phyloP scores from a whole-genome alignment of 30 jellyfish, hydroid and myxozoan species.

The Mastigias papua region DNA sequence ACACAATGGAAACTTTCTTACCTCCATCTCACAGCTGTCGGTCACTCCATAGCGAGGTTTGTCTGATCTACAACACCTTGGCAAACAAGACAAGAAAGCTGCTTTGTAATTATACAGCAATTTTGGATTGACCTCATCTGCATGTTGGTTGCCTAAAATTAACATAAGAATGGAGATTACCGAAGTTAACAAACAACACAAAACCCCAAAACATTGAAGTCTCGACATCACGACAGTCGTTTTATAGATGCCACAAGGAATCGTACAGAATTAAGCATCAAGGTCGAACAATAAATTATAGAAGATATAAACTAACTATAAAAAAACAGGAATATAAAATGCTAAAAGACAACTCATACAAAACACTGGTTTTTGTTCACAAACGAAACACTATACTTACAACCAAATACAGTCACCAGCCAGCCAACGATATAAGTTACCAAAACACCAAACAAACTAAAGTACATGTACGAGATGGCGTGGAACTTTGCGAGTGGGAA shows the following conservation, averaged over 20 bases:
- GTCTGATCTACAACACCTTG: slow-evolving; percentile 23
- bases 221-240: too few relatives aligned
- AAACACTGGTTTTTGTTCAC: neutral
- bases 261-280: too few relatives aligned
- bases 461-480: slow-evolving; percentile 48
- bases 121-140: slow-evolving; percentile 5
- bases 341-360: too few relatives aligned
- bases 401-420: slow-evolving; percentile 36
- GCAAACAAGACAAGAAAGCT: slow-evolving; percentile 32
- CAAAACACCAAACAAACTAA: slow-evolving; percentile 33
- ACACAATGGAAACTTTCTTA: neutral
- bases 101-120: slow-evolving; percentile 42
- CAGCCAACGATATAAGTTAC: slow-evolving; percentile 44
- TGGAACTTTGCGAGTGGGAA: slow-evolving; percentile 55
- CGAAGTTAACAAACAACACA: too few relatives aligned
- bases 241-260: too few relatives aligned
- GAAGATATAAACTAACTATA: too few relatives aligned
- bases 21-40: slow-evolving; percentile 33
- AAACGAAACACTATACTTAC: neutral
- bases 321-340: too few relatives aligned
- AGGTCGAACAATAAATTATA: too few relatives aligned
- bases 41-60: neutral
- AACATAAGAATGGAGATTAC: too few relatives aligned
- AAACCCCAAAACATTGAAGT: too few relatives aligned
- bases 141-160: slow-evolving; percentile 28